Percentiles rank a stretch among this genome's conserved stretches.
Evolutionary conservation across 1,140 invertebrate genomes (phyloP).

Genomic region (Drosophila littoralis): DNA sequence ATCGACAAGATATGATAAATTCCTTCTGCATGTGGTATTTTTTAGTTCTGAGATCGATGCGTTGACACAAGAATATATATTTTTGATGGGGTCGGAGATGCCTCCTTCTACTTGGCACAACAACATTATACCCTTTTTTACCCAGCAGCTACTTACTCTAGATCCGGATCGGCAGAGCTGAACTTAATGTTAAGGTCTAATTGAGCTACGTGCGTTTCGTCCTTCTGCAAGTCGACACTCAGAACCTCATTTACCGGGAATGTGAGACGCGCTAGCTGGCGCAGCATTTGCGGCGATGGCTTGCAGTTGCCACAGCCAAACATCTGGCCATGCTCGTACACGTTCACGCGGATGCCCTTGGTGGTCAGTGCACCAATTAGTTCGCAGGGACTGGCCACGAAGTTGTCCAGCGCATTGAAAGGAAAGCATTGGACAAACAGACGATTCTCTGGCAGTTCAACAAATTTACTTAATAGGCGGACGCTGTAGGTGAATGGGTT

Average conservation of each 20-base stretch:
- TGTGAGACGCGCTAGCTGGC: constrained; percentile 32
- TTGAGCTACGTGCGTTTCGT: not conserved
- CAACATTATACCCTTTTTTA: not conserved
- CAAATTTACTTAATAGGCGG: constrained; percentile 38
- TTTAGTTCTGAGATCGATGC: too few relatives aligned
- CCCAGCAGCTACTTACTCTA: constrained; percentile 49
- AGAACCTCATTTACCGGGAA: constrained; percentile 36
- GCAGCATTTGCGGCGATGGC: constrained; percentile 13
- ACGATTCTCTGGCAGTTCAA: constrained; percentile 35
- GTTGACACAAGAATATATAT: too few relatives aligned
- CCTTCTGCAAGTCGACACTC: constrained; percentile 12
- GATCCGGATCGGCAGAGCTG: constrained; percentile 36
- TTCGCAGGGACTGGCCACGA: constrained; percentile 57
- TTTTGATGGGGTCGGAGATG: too few relatives aligned
- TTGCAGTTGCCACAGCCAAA: constrained; percentile 24
- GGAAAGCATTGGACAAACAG: constrained; percentile 28
- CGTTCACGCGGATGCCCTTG: constrained; percentile 44
- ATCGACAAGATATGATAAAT: too few relatives aligned
- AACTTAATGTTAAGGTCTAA: constrained; percentile 44
- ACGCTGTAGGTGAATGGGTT: constrained; percentile 18
- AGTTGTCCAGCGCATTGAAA: not conserved
- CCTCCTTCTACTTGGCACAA: too few relatives aligned
- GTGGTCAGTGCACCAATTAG: constrained; percentile 39
- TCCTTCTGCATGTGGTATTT: too few relatives aligned
- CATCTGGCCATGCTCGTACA: constrained; percentile 14